Conservation (phyloP, 2,113 vertebrate genomes). For the Ailuropoda melanoleuca region DNA sequence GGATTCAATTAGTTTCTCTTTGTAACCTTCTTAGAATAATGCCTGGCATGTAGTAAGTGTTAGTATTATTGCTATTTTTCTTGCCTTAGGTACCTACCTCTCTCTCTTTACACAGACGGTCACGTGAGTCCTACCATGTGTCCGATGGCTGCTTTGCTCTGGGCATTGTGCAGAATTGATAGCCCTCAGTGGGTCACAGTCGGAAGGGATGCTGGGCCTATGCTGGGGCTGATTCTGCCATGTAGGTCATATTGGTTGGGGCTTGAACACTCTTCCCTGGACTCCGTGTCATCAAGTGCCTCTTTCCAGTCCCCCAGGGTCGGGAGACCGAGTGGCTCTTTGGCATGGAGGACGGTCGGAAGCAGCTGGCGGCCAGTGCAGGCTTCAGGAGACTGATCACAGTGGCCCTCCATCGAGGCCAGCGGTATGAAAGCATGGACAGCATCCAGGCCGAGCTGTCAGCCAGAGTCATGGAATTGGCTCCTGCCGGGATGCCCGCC, state of each 20-base stretch:
- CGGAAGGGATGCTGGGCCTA: neutral
- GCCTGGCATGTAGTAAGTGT: neutral
- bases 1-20: neutral
- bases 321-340: slow-evolving; percentile 97
- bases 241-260: neutral
- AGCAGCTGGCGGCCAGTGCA: slow-evolving; percentile 91
- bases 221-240: neutral
- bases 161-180: neutral
- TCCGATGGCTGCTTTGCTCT: neutral
- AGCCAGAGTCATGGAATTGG: slow-evolving; percentile 95
- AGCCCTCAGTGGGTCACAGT: neutral
- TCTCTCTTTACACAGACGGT: neutral
- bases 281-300: slow-evolving; percentile 36
- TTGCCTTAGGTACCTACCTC: neutral
- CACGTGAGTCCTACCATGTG: neutral
- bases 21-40: neutral
- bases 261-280: neutral
- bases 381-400: slow-evolving; percentile 92
- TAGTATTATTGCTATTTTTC: neutral
- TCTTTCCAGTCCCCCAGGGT: slow-evolving; percentile 93
- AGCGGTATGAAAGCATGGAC: slow-evolving; percentile 93
- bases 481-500: slow-evolving; percentile 90
- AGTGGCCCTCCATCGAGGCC: slow-evolving; percentile 94
- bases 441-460: slow-evolving; percentile 94
- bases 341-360: slow-evolving; percentile 91